phyloP scores from a whole-genome alignment of 2,797 vertebrate species.

The Thripadectes ignobilis region DNA sequence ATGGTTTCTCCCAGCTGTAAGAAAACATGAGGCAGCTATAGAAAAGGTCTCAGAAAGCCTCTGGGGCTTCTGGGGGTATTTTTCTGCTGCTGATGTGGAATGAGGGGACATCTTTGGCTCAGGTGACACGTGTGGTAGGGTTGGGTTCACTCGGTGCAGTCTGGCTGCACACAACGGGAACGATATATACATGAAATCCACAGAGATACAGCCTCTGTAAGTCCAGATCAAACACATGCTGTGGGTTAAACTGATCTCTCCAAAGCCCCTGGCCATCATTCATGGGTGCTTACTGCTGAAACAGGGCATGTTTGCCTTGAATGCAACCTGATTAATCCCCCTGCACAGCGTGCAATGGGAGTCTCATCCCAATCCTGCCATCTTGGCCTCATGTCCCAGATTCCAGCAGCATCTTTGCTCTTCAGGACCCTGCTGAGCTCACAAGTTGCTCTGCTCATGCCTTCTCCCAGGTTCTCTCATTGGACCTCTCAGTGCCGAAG shows the following conservation, averaged over 20 bases:
- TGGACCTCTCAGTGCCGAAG: not conserved
- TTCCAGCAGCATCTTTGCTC: not conserved
- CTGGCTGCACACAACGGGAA: not conserved
- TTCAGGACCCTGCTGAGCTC: not conserved
- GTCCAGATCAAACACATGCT: not conserved
- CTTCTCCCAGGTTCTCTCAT: not conserved
- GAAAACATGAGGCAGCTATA: not conserved
- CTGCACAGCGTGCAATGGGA: not conserved
- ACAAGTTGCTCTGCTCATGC: not conserved
- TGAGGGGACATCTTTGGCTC: not conserved
- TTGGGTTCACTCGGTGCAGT: not conserved
- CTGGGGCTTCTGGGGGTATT: too few relatives aligned
- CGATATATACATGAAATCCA: not conserved
- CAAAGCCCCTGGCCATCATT: not conserved
- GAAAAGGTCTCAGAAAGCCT: not conserved
- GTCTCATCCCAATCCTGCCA: not conserved
- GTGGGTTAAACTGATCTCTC: not conserved
- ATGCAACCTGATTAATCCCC: not conserved
- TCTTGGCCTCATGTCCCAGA: not conserved
- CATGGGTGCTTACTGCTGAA: not conserved
- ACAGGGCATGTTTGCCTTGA: not conserved
- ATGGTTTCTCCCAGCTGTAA: not conserved
- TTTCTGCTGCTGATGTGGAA: not conserved
- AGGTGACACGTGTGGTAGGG: rapidly evolving
- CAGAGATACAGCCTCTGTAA: not conserved